These are phyloP conservation scores for Zosterops lateralis DNA, from an alignment of 2,113 vertebrate species.

Conservation along the genomic window DNA sequence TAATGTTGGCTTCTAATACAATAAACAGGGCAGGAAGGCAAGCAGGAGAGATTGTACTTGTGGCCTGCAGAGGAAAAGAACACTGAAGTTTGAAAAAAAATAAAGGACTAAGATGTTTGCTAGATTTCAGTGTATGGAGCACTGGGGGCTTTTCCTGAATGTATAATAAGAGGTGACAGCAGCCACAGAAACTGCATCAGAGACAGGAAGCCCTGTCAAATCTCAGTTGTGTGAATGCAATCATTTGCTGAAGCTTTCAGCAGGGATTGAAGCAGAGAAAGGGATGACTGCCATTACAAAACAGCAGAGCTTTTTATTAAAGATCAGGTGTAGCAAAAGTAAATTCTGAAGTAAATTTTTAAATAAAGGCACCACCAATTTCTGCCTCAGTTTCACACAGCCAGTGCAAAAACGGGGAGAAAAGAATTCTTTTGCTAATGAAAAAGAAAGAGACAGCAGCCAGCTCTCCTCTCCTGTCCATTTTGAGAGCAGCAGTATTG, in stretches of 20 bases:
- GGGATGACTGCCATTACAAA: neutral
- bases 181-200: conserved; percentile 35
- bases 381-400: neutral
- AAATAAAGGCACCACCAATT: neutral
- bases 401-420: neutral
- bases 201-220: conserved; percentile 34
- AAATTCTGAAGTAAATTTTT: neutral
- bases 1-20: neutral
- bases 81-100: neutral
- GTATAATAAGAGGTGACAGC: conserved; percentile 45
- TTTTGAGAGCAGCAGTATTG: neutral
- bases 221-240: neutral
- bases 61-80: neutral
- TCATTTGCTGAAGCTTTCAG: neutral
- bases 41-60: neutral
- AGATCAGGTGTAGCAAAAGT: neutral
- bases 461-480: neutral
- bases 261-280: neutral
- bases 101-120: neutral
- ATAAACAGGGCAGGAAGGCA: neutral
- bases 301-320: neutral
- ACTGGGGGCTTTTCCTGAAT: neutral
- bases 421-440: neutral
- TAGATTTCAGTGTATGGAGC: neutral
- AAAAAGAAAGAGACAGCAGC: neutral